phyloP scores from a whole-genome alignment of 2,888 invertebrate species.

The Seira sanloemensis region DNA sequence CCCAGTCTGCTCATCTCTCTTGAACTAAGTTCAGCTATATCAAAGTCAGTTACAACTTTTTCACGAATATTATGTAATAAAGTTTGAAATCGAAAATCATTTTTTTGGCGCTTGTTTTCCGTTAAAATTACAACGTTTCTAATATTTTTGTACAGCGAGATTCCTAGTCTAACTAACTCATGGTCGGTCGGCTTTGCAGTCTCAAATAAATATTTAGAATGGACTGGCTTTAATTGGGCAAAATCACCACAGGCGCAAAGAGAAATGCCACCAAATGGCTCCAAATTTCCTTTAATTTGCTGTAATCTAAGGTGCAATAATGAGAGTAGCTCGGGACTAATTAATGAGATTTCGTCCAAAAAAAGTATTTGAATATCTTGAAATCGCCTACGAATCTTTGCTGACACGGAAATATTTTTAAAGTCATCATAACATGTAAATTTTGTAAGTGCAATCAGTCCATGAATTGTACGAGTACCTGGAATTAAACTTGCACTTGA shows the following conservation, averaged over 20 bases:
- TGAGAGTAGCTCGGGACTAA: not conserved
- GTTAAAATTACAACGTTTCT: not conserved
- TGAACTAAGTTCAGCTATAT: not conserved
- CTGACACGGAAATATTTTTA: not conserved
- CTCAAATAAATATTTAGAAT: not conserved
- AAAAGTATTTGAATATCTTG: not conserved
- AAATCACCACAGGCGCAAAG: not conserved
- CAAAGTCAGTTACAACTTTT: not conserved
- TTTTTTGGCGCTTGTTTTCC: not conserved
- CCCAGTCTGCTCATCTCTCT: too few relatives aligned
- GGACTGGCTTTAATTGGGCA: not conserved
- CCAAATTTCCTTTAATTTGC: not conserved
- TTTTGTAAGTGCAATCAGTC: not conserved
- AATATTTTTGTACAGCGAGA: too few relatives aligned
- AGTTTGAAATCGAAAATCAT: not conserved
- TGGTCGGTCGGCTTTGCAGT: too few relatives aligned
- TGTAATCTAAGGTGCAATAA: not conserved
- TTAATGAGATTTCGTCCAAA: not conserved
- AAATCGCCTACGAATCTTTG: not conserved
- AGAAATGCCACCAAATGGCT: not conserved
- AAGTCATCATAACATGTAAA: not conserved
- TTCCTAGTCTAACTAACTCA: too few relatives aligned
- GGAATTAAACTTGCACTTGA: not conserved
- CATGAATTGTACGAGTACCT: not conserved
- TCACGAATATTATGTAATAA: not conserved